These are phyloP conservation scores for Galerucella nymphaeae DNA, from an alignment of 2,888 invertebrate genomes.

Conservation along the genomic window DNA sequence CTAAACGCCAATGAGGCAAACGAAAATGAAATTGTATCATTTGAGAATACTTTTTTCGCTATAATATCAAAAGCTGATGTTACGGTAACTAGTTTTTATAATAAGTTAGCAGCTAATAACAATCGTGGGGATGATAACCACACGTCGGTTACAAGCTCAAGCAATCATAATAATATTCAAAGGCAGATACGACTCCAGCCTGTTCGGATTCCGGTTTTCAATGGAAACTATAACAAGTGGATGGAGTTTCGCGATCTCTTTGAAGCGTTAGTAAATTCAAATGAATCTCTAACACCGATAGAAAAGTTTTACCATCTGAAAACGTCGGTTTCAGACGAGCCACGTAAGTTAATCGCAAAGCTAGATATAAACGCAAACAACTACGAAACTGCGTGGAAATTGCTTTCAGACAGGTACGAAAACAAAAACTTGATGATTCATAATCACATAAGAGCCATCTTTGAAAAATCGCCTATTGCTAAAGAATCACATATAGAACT, in stretches of 20 bases:
- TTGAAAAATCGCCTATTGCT: neutral
- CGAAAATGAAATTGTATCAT: too few relatives aligned
- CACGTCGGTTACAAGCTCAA: neutral
- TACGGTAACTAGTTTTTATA: too few relatives aligned
- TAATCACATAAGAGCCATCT: slow-evolving; percentile 29
- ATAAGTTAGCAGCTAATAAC: too few relatives aligned
- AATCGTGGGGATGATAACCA: too few relatives aligned
- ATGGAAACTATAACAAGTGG: slow-evolving; percentile 23
- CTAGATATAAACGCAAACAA: slow-evolving; percentile 22
- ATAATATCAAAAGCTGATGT: too few relatives aligned
- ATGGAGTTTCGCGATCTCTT: slow-evolving; percentile 37
- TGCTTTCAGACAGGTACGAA: slow-evolving; percentile 22
- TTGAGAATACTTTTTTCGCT: too few relatives aligned
- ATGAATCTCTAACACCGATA: neutral
- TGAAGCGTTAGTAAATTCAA: slow-evolving; percentile 12
- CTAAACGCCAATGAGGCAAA: too few relatives aligned
- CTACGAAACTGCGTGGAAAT: slow-evolving; percentile 25
- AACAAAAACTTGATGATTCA: slow-evolving; percentile 28
- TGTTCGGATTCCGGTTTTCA: neutral
- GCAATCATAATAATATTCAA: neutral
- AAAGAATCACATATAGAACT: slow-evolving; percentile 21
- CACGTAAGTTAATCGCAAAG: slow-evolving; percentile 12
- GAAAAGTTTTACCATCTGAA: slow-evolving; percentile 31
- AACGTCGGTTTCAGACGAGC: slow-evolving; percentile 8
- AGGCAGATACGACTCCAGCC: slow-evolving; percentile 3